A percentile compares a stretch with the other conserved stretches of the same genome.
These are phyloP conservation scores for Varroa destructor DNA, from an alignment of 1,140 invertebrate species.

Conservation along the genomic window DNA sequence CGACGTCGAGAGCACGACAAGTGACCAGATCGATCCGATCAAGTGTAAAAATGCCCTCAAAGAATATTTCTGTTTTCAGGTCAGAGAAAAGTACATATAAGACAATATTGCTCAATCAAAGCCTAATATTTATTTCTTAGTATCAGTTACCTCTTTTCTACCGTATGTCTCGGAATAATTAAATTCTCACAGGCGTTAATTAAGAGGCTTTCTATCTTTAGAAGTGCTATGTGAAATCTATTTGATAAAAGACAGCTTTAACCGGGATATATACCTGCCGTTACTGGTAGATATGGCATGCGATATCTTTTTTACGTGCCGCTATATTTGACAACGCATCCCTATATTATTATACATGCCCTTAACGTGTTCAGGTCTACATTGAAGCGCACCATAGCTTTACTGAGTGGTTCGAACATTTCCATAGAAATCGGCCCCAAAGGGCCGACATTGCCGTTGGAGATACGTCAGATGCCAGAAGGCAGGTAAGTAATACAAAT, in stretches of 20 bases:
- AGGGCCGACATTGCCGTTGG: background rate
- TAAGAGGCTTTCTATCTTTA: too few relatives aligned
- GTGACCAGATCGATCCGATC: background rate
- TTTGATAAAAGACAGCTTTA: too few relatives aligned
- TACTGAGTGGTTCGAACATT: conserved; percentile 22
- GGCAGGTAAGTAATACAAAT: background rate
- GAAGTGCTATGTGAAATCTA: too few relatives aligned
- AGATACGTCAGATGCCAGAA: background rate
- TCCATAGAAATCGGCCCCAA: background rate
- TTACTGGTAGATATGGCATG: too few relatives aligned
- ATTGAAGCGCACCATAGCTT: background rate
- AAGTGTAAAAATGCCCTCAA: conserved; percentile 19
- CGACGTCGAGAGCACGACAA: background rate
- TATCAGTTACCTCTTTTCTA: too few relatives aligned
- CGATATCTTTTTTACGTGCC: too few relatives aligned
- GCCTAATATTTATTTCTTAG: too few relatives aligned
- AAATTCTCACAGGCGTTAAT: too few relatives aligned
- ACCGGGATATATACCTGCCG: too few relatives aligned
- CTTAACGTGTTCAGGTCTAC: conserved; percentile 4
- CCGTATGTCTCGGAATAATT: too few relatives aligned
- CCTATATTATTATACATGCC: background rate
- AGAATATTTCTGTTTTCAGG: conserved; percentile 12
- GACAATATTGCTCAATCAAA: too few relatives aligned
- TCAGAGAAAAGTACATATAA: background rate
- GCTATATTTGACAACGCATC: background rate